Percentiles rank a stretch among this genome's conserved stretches.
Evolutionary conservation across 2,113 vertebrate species (phyloP).

Genomic region (Beaufortia kweichowensis): DNA sequence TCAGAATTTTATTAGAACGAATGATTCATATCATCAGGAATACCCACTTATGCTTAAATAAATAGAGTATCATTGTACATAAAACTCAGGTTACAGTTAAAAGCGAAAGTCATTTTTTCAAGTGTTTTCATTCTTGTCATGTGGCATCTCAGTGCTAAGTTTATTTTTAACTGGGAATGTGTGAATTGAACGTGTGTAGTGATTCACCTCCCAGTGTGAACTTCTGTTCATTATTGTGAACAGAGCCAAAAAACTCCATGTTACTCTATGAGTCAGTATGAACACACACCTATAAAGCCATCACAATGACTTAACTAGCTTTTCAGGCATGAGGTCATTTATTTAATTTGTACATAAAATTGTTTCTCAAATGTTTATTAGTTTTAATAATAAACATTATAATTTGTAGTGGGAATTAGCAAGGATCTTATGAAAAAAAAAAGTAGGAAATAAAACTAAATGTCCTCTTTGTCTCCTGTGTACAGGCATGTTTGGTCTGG

Average conservation of each 20-base stretch:
- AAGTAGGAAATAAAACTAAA: not conserved
- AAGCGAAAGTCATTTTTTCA: slow-evolving; percentile 1
- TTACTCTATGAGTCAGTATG: not conserved
- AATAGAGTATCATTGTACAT: not conserved
- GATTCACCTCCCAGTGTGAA: slow-evolving; percentile 21
- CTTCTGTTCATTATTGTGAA: slow-evolving; percentile 7
- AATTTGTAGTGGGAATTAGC: too few species aligned
- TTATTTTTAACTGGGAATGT: slow-evolving; percentile 66
- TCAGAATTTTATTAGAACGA: not conserved
- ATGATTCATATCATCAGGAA: not conserved
- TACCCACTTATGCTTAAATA: not conserved
- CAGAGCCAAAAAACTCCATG: slow-evolving; percentile 2
- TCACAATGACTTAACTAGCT: too few species aligned
- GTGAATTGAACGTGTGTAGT: slow-evolving; percentile 52
- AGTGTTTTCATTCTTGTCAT: slow-evolving; percentile 55
- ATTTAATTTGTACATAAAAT: too few species aligned
- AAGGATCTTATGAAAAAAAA: too few species aligned
- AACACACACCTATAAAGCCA: too few species aligned
- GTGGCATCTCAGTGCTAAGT: slow-evolving; percentile 64
- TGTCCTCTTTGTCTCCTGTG: not conserved
- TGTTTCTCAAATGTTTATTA: too few species aligned
- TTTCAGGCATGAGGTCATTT: too few species aligned
- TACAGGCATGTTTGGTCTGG: slow-evolving; percentile 88
- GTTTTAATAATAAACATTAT: too few species aligned
- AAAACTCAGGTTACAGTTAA: not conserved